Conservation (phyloP, 2,113 vertebrate species). For the Colistium nudipinnis region DNA sequence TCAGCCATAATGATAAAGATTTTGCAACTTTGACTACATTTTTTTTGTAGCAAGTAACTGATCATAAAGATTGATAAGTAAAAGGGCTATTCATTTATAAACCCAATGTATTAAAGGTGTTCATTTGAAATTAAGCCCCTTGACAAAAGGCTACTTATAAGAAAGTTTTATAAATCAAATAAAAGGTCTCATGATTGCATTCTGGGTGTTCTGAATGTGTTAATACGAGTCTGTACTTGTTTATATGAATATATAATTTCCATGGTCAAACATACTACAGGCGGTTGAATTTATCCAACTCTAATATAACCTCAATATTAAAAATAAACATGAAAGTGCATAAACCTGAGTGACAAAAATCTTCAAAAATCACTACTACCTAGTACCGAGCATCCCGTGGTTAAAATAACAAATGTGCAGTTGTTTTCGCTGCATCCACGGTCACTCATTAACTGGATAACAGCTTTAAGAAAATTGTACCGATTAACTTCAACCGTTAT, state of each 20-base stretch:
- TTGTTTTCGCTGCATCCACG: background rate
- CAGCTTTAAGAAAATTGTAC: background rate
- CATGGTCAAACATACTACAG: too few species aligned
- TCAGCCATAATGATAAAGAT: background rate
- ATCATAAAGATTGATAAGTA: background rate
- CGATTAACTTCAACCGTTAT: background rate
- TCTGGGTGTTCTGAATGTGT: background rate
- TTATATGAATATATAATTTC: too few species aligned
- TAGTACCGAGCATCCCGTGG: background rate
- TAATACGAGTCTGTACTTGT: too few species aligned
- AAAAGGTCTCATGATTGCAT: background rate
- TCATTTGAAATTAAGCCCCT: too few species aligned
- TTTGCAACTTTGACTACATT: background rate
- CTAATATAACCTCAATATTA: too few species aligned
- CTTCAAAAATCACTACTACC: background rate
- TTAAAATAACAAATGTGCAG: background rate
- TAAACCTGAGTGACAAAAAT: too few species aligned
- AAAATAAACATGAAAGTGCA: too few species aligned
- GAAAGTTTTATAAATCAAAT: background rate
- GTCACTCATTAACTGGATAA: background rate
- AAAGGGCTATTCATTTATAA: background rate
- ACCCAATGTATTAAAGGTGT: too few species aligned
- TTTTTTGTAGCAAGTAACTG: background rate
- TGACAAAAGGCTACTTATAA: too few species aligned
- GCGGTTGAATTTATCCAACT: too few species aligned